These are phyloP conservation scores for Uropsilus gracilis DNA, from an alignment of 2,113 vertebrate species.

Conservation along the genomic window DNA sequence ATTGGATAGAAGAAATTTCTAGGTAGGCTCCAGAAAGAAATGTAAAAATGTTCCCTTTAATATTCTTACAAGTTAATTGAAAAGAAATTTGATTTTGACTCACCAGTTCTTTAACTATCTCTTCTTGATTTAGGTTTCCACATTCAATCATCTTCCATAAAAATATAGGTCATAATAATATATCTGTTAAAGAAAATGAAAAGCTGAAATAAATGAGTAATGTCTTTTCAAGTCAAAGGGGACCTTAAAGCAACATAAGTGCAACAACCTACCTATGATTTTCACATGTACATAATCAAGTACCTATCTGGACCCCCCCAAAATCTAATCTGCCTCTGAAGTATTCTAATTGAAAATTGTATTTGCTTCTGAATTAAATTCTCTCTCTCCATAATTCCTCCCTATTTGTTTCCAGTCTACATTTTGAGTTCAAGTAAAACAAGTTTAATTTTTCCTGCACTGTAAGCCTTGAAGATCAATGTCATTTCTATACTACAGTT, in stretches of 20 bases:
- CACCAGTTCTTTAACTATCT: constrained; percentile 90
- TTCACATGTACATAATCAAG: neutral
- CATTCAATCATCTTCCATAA: constrained; percentile 84
- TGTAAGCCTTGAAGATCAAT: neutral
- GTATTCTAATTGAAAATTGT: neutral
- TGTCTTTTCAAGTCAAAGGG: neutral
- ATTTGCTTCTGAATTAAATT: constrained; percentile 52
- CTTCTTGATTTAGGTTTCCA: constrained; percentile 85
- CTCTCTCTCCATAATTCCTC: neutral
- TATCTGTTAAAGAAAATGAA: constrained; percentile 62
- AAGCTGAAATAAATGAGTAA: constrained; percentile 8
- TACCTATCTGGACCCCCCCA: neutral
- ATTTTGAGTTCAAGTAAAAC: neutral
- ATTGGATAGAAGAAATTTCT: neutral
- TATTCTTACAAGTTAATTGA: constrained; percentile 1
- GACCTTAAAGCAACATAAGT: neutral
- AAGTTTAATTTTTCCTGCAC: neutral
- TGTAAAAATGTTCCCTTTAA: neutral
- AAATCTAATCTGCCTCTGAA: neutral
- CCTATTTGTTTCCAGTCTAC: neutral
- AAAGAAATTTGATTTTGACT: constrained; percentile 72
- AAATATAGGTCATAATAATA: constrained; percentile 58
- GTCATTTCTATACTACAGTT: neutral
- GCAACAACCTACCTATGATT: neutral
- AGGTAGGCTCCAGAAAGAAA: neutral